Percentiles rank a stretch among this genome's conserved stretches.
phyloP scores from a whole-genome alignment of 2,888 invertebrate species.

The Drosophila putrida region DNA sequence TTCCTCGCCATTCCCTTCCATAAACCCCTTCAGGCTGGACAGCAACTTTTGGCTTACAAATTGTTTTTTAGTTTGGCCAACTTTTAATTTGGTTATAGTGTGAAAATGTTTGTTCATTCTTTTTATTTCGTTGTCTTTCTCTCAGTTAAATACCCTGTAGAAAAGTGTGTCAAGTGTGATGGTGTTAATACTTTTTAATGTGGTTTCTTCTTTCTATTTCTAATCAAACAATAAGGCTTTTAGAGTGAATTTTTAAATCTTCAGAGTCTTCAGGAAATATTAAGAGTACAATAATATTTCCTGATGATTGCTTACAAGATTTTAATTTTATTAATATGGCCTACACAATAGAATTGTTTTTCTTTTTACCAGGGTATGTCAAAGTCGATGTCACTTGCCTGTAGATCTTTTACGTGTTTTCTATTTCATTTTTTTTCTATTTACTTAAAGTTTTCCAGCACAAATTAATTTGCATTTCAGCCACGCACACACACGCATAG shows the following conservation, averaged over 20 bases:
- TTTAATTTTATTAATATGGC: no score
- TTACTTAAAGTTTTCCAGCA: slow-evolving; percentile 67
- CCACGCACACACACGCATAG: slow-evolving; percentile 29
- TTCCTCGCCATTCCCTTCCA: background rate
- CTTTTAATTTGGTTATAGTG: slow-evolving; percentile 79
- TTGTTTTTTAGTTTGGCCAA: slow-evolving; percentile 77
- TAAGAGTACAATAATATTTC: no score
- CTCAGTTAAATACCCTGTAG: slow-evolving; percentile 12
- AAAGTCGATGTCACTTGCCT: background rate
- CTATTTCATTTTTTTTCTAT: slow-evolving; percentile 33
- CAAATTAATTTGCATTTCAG: slow-evolving; percentile 74
- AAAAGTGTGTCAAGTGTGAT: background rate
- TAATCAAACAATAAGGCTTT: no score
- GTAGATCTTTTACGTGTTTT: background rate
- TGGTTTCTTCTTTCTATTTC: no score
- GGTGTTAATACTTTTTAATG: background rate
- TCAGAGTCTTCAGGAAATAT: no score
- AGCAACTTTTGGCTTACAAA: slow-evolving; percentile 75
- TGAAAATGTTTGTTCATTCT: slow-evolving; percentile 69
- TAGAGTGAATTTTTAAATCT: no score
- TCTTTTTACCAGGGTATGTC: background rate
- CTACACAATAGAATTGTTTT: no score
- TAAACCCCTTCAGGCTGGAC: background rate
- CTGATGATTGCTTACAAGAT: no score
- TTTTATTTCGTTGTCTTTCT: background rate